Base-by-base conservation (phyloP, 1,140 invertebrate genomes). In the Leptopilina clavipes region DNA sequence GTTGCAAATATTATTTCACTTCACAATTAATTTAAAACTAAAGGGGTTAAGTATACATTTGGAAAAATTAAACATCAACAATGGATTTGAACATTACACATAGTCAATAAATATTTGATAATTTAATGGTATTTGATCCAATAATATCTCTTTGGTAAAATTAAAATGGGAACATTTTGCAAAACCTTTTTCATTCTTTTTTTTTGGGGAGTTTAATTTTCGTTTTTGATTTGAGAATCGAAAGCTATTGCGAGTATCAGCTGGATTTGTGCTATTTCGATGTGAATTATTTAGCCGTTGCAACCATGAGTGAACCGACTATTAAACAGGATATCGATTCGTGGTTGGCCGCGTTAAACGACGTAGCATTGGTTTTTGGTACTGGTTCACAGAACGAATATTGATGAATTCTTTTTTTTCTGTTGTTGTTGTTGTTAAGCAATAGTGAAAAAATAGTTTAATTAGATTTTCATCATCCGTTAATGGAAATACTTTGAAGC, bases 311-410 rank as follows among this genome's bases (percentile, higher is more conserved):
- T 43, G 70, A 76, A 71, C 48, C 70, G 76, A 77, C 77, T 85
- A 83, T 87, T 83, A 83, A 86, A 83, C 74, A 75, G 81, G 76
- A 82, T 86, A 87, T 88, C 83, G 86, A 86, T 86, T 85, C 75
- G 85, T 56, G 82, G 84, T 86, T 81, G 22, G 70, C 80, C 81
- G 52, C 81, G 71, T 75, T 78, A 84, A 87, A 87, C 82, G 84
- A 81, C 73, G 18, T 12, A 18, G 54, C 17, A 59, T 18, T 59
- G 54, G 19, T 59, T 59, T 19, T 22, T 18, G 54, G 54, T 59
- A 59, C 22, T 19, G 54, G 54, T 59, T 59, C 17, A 22, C 54
- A 59, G 11, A 52, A 52, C 48, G 14, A 17, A 52, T 52, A 17
- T 17, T 17, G 48, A 52, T 52, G 48, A 52, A 52, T 52, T 17